Base-by-base conservation (phyloP, 2,797 vertebrate species). In the Leptodactylus fallax region DNA sequence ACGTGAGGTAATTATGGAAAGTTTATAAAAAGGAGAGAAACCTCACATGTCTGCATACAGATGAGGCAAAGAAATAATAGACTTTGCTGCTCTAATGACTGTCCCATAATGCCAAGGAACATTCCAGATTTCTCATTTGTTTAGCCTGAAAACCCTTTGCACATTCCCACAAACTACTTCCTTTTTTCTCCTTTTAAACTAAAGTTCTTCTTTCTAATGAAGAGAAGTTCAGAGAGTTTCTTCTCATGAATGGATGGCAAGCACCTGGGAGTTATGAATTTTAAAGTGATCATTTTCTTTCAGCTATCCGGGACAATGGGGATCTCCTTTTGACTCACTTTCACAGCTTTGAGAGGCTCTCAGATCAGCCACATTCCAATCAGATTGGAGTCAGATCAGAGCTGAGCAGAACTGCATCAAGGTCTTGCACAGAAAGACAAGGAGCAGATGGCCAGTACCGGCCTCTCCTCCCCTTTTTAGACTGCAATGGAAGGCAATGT, bases 391-490 rank as follows among this genome's bases (percentile, higher is more conserved):
- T 97, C 95, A 97, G 97, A 97, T 98, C 97, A 97, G 96, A 96
- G 97, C 95, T 90, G 91, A 91, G 94, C 94, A 94, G 95, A 95
- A 95, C 95, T 93, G 95, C 95, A 93, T 95, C 95, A 92, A 96
- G 97, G 96, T 96, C 95, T 95, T 95, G 86, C 81, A 95, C 93
- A 98, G 96, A 98, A 97, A 98, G 97, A 97, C 97, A 95, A 94
- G 96, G 96, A 98, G 97, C 98, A 99, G 98, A 99, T 99, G 98
- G 97, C 96, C 96, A 93, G 95, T 96, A 96, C 96, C 95, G 94
- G 96, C 94, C 95, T 94, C 96, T 95, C 95, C 95, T 96, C 95
- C 95, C 96, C 97, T 96, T 97, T 97, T 97, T 95, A 97, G 94
- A 91, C 91, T 45, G 95, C 95, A 96, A 95, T 95, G 95, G 94